A percentile compares a stretch with the other conserved stretches of the same genome.
These are phyloP conservation scores for Falco punctatus DNA, from an alignment of 2,113 vertebrate species.

Conservation along the genomic window DNA sequence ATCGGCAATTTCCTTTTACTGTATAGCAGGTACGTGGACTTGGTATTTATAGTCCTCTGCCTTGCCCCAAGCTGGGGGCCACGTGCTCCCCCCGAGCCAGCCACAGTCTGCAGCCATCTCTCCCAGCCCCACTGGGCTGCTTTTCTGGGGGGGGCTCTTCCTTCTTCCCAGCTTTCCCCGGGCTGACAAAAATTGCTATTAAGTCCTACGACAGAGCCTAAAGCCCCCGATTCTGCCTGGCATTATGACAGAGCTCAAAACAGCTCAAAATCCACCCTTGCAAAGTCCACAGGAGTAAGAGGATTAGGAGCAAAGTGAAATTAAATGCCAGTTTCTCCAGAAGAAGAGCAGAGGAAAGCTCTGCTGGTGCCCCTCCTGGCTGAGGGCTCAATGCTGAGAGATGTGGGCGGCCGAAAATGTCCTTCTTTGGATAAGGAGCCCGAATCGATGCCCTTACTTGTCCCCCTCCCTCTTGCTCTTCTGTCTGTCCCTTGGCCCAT, in stretches of 20 bases:
- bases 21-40: neutral
- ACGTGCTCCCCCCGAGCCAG: neutral
- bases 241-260: neutral
- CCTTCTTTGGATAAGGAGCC: neutral
- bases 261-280: constrained; percentile 30
- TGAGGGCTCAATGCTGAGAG: neutral
- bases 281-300: constrained; percentile 35
- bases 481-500: neutral
- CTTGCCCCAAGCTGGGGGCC: neutral
- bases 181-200: constrained; percentile 1
- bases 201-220: neutral
- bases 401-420: neutral
- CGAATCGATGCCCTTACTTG: accelerated
- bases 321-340: constrained; percentile 16
- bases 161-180: neutral
- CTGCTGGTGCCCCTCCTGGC: neutral
- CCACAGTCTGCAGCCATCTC: neutral
- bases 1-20: neutral
- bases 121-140: neutral
- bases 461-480: neutral
- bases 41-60: neutral
- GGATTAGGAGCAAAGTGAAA: constrained; percentile 29
- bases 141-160: neutral
- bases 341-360: neutral
- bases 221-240: neutral